A percentile compares a stretch with the other conserved stretches of the same genome.
These are phyloP conservation scores for Podarcis raffonei DNA, from an alignment of 2,113 vertebrate genomes.

Conservation along the genomic window DNA sequence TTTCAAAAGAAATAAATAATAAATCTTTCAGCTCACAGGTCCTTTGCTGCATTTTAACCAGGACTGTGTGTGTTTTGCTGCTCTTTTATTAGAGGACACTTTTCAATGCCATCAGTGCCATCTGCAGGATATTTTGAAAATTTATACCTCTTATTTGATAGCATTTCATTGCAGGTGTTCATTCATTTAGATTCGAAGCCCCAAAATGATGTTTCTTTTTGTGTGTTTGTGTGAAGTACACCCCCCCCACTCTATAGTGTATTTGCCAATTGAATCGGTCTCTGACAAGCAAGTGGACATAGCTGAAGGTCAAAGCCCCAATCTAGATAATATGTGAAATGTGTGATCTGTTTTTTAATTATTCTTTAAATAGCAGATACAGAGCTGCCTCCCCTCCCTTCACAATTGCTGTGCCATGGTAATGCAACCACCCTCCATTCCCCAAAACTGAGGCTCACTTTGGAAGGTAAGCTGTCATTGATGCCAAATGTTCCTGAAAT, in stretches of 20 bases:
- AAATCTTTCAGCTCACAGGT: not conserved
- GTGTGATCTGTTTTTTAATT: not conserved
- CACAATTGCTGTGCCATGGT: not conserved
- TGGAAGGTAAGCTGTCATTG: not conserved
- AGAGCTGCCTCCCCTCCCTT: not conserved
- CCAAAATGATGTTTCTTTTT: not conserved
- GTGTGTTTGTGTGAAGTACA: too few species aligned
- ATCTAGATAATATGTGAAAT: not conserved
- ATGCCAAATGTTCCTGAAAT: not conserved
- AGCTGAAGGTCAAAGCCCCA: not conserved
- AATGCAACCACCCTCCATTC: not conserved
- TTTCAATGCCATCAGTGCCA: constrained; percentile 30
- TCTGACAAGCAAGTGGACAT: not conserved
- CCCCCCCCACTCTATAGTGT: not conserved
- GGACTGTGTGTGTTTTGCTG: rapidly evolving
- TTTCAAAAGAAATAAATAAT: not conserved
- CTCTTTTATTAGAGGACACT: rapidly evolving
- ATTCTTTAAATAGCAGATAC: not conserved
- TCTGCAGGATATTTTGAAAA: constrained; percentile 40
- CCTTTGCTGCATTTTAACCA: not conserved
- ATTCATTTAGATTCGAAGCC: not conserved
- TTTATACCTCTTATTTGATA: not conserved
- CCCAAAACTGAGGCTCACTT: not conserved
- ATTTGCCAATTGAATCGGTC: too few species aligned
- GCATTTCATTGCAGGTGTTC: not conserved